Conservation (phyloP, 2,888 invertebrate species). For the Atrina japonica region DNA sequence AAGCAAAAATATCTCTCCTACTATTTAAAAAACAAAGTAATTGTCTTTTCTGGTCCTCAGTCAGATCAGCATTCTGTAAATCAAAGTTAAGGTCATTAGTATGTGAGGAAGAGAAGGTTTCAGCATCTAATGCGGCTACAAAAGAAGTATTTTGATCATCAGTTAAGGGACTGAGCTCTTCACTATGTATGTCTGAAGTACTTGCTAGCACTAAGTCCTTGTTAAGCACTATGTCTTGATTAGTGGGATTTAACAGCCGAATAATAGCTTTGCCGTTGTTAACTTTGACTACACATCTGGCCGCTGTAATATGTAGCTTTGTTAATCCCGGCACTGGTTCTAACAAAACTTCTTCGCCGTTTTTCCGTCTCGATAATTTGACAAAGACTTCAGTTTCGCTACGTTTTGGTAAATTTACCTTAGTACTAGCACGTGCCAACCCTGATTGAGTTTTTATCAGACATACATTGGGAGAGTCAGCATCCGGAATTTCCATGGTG, state of each 20-base stretch:
- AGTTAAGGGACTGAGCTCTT: slow-evolving; percentile 3
- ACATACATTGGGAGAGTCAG: slow-evolving; percentile 7
- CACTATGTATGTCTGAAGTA: slow-evolving; percentile 1
- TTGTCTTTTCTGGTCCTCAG: background rate
- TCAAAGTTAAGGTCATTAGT: background rate
- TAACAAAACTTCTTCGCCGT: slow-evolving; percentile 18
- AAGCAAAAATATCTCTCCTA: slow-evolving; percentile 13
- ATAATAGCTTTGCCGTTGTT: background rate
- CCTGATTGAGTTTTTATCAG: slow-evolving; percentile 12
- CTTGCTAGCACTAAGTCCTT: slow-evolving; percentile 1
- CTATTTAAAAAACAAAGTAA: background rate
- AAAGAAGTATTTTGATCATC: background rate
- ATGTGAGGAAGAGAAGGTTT: background rate
- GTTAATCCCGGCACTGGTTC: slow-evolving; percentile 16
- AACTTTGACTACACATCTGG: slow-evolving; percentile 27
- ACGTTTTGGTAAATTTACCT: slow-evolving; percentile 17
- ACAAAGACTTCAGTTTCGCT: slow-evolving; percentile 12
- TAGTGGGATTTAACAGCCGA: slow-evolving; percentile 18
- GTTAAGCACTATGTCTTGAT: background rate
- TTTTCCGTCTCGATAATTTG: slow-evolving; percentile 14
- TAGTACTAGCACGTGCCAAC: slow-evolving; percentile 8
- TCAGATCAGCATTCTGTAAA: background rate
- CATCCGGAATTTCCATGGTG: slow-evolving; percentile 15
- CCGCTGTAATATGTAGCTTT: slow-evolving; percentile 2
- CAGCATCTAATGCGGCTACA: background rate